phyloP scores from a whole-genome alignment of 2,113 vertebrate genomes.

The Barbus barbus region DNA sequence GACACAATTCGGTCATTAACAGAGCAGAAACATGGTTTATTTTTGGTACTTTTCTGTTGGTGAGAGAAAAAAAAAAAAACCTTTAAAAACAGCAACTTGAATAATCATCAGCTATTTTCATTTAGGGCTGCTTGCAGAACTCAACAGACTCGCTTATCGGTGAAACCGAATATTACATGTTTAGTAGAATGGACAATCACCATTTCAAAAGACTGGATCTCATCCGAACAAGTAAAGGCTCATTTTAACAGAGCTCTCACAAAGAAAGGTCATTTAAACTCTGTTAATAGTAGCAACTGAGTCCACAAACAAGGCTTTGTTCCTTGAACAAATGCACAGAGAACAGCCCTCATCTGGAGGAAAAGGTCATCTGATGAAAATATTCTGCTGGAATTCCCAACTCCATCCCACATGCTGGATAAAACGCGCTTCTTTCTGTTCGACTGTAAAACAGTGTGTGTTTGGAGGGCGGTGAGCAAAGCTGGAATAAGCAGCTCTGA shows the following conservation, averaged over 20 bases:
- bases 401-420: constrained; percentile 54
- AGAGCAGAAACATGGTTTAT: neutral
- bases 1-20: too few species aligned
- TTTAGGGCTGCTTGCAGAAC: neutral
- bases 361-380: constrained; percentile 71
- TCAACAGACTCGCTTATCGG: neutral
- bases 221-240: too few species aligned
- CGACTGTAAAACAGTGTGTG: constrained; percentile 1
- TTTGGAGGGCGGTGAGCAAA: neutral
- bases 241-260: neutral
- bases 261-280: constrained; percentile 54
- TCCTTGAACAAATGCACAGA: constrained; percentile 53
- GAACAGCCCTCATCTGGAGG: constrained; percentile 45
- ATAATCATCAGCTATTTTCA: neutral
- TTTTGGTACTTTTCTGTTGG: neutral
- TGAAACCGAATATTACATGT: neutral
- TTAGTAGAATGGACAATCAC: neutral
- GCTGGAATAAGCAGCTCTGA: constrained; percentile 7
- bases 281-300: constrained; percentile 45
- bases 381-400: constrained; percentile 67
- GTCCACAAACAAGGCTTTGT: constrained; percentile 64
- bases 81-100: neutral
- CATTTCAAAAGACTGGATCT: neutral
- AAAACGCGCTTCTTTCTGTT: constrained; percentile 50
- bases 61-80: neutral